phyloP scores from a whole-genome alignment of 2,888 invertebrate species.

The Conistra vaccinii region DNA sequence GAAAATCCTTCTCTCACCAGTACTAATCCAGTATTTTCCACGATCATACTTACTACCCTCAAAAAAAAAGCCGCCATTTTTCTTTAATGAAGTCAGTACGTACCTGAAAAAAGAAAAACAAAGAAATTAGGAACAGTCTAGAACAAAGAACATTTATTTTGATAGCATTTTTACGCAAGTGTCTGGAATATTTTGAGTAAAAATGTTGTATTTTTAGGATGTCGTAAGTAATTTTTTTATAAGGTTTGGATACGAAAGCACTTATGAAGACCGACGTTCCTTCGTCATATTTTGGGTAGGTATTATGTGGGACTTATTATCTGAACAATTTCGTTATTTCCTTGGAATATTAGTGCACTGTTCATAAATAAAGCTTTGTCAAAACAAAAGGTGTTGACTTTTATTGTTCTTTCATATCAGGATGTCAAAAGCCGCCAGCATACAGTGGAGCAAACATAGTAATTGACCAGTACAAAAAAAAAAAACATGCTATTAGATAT shows the following conservation, averaged over 20 bases:
- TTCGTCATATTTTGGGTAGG: not conserved
- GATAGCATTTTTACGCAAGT: slow-evolving; percentile 30
- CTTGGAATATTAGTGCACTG: not conserved
- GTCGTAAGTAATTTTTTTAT: slow-evolving; percentile 33
- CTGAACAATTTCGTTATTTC: not conserved
- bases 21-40: slow-evolving; percentile 9
- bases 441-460: too few relatives aligned
- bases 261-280: slow-evolving; percentile 6
- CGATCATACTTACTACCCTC: slow-evolving; percentile 21
- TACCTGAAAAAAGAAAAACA: slow-evolving; percentile 62
- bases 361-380: not conserved
- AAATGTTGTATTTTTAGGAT: slow-evolving; percentile 30
- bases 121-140: slow-evolving; percentile 40
- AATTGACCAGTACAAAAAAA: too few relatives aligned
- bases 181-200: slow-evolving; percentile 33
- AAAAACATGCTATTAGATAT: too few relatives aligned
- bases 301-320: not conserved
- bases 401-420: not conserved
- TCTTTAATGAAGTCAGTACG: slow-evolving; percentile 38
- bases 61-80: slow-evolving; percentile 10
- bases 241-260: slow-evolving; percentile 17
- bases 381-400: not conserved
- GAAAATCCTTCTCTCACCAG: not conserved
- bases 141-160: slow-evolving; percentile 31
- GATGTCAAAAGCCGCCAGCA: not conserved